These are phyloP conservation scores for Rutilus rutilus DNA, from an alignment of 2,113 vertebrate species.

Conservation along the genomic window DNA sequence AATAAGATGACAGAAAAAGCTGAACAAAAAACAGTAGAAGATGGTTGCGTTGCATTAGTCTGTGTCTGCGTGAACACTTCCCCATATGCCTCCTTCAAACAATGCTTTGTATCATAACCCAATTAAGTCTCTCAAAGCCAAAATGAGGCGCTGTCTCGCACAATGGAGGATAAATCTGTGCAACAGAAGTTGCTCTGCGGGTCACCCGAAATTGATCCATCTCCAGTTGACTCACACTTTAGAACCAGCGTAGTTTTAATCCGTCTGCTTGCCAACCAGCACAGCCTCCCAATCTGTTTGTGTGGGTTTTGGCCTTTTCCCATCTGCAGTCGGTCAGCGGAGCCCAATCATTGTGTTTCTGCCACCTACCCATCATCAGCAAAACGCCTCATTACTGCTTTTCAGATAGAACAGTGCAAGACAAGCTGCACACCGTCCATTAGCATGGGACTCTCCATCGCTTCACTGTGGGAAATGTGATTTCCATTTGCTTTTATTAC, in stretches of 20 bases:
- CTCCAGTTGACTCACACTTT: constrained; percentile 55
- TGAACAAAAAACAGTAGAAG: background rate
- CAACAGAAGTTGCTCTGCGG: constrained; percentile 55
- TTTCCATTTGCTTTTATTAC: constrained; percentile 43
- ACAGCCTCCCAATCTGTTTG: constrained; percentile 52
- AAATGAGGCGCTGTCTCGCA: constrained; percentile 31
- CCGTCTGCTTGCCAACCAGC: constrained; percentile 38
- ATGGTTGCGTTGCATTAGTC: background rate
- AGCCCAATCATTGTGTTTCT: constrained; percentile 44
- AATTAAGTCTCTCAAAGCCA: constrained; percentile 36
- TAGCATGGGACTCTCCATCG: constrained; percentile 35
- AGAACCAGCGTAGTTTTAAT: constrained; percentile 44
- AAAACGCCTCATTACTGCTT: constrained; percentile 47
- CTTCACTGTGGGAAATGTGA: constrained; percentile 31
- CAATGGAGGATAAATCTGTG: constrained; percentile 35
- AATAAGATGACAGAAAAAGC: background rate
- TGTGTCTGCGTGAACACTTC: background rate
- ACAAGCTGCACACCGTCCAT: constrained; percentile 37
- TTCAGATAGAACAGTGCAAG: constrained; percentile 25
- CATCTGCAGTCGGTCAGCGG: constrained; percentile 32
- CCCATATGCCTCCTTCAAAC: constrained; percentile 27
- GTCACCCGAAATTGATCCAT: constrained; percentile 48
- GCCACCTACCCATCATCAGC: constrained; percentile 31
- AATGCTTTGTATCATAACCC: constrained; percentile 35
- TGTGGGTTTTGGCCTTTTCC: constrained; percentile 40